Conservation (phyloP, 2,797 vertebrate species). For the Phrynocephalus vlangalii region DNA sequence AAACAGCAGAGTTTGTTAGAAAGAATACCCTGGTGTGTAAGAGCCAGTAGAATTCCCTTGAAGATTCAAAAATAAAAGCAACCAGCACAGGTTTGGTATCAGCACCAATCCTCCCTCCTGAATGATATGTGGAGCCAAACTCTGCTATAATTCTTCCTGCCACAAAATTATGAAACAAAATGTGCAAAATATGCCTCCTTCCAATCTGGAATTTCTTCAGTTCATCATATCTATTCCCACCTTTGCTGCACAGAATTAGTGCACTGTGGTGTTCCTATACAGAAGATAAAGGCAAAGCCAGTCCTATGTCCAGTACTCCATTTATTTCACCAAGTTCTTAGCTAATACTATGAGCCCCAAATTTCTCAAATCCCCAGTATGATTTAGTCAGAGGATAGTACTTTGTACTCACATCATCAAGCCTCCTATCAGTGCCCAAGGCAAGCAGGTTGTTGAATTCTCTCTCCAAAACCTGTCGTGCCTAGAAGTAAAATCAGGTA, state of each 20-base stretch:
- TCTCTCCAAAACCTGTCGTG: constrained; percentile 94
- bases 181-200: not conserved
- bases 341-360: constrained; percentile 5
- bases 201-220: not conserved
- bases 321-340: constrained; percentile 6
- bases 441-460: constrained; percentile 96
- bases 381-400: not conserved
- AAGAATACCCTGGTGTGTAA: not conserved
- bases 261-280: not conserved
- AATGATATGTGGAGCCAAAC: not conserved
- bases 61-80: not conserved
- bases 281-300: not conserved
- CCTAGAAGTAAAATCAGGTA: constrained; percentile 76
- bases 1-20: not conserved
- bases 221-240: not conserved
- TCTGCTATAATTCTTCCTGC: not conserved
- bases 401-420: constrained; percentile 88
- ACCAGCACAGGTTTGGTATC: not conserved
- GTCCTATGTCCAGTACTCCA: not conserved
- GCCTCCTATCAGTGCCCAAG: constrained; percentile 90
- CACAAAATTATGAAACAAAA: not conserved
- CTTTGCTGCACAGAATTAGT: not conserved
- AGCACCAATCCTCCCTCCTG: no score
- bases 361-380: not conserved
- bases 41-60: not conserved